These are phyloP conservation scores for Sphenopsis melanotis DNA, from an alignment of 2,797 vertebrate species.

Conservation along the genomic window DNA sequence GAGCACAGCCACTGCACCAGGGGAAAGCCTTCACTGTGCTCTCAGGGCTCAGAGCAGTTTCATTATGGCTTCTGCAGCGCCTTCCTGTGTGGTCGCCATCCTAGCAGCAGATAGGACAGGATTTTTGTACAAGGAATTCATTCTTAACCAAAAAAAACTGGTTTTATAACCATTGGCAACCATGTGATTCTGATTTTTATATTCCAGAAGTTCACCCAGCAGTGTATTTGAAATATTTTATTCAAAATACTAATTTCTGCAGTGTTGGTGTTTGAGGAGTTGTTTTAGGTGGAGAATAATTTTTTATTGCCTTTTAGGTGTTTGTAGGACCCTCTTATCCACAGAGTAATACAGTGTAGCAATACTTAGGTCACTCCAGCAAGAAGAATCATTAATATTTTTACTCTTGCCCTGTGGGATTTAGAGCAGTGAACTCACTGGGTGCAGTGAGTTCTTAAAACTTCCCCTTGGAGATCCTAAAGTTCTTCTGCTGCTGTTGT, in stretches of 20 bases:
- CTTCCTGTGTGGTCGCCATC: rapidly evolving
- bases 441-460: background rate
- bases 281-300: background rate
- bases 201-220: background rate
- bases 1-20: background rate
- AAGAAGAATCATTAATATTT: background rate
- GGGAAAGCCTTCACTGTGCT: rapidly evolving
- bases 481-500: background rate
- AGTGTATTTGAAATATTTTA: background rate
- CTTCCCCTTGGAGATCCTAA: background rate
- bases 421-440: background rate
- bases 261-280: background rate
- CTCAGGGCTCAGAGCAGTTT: background rate
- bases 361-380: background rate
- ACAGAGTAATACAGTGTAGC: background rate
- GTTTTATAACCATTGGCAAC: rapidly evolving
- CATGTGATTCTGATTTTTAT: background rate
- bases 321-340: background rate
- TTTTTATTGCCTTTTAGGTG: background rate
- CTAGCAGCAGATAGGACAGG: rapidly evolving
- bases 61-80: rapidly evolving
- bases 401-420: background rate
- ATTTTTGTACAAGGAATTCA: background rate
- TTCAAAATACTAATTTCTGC: background rate
- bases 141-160: background rate